These are phyloP conservation scores for Didymodactylos carnosus DNA, from an alignment of 2,888 invertebrate genomes.

Conservation along the genomic window DNA sequence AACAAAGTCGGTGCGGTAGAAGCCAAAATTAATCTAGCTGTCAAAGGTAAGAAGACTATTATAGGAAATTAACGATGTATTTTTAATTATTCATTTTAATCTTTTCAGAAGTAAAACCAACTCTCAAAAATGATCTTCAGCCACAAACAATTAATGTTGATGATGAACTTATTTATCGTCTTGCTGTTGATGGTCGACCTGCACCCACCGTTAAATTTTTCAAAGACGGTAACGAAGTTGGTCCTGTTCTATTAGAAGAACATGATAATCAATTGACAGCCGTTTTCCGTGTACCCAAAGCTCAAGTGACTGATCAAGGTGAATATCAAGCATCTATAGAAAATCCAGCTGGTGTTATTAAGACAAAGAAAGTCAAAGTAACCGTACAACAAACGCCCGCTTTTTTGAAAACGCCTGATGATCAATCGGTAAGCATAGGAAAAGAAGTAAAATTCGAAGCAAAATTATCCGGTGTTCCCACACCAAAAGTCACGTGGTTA, in stretches of 20 bases:
- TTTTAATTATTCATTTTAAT: too few relatives aligned
- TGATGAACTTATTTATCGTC: not conserved
- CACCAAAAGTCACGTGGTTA: conserved; percentile 8
- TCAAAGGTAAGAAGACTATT: conserved; percentile 14
- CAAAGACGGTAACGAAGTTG: not conserved
- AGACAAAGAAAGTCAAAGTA: not conserved
- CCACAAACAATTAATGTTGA: not conserved
- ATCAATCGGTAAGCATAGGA: not conserved
- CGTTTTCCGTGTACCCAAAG: not conserved
- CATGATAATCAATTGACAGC: not conserved
- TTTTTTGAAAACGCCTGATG: conserved; percentile 1
- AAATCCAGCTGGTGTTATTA: not conserved
- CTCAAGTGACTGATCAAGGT: not conserved
- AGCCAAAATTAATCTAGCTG: conserved; percentile 27
- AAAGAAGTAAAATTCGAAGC: conserved; percentile 5
- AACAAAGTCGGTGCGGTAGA: conserved; percentile 28
- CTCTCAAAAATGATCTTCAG: not conserved
- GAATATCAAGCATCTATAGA: not conserved
- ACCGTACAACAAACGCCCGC: not conserved
- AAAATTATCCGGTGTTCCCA: conserved; percentile 1
- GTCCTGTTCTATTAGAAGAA: not conserved
- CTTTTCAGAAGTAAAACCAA: not conserved
- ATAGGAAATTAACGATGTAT: not conserved
- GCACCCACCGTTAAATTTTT: not conserved
- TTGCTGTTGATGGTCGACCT: not conserved